Base-by-base conservation (phyloP, 1,140 invertebrate species). In the Polyergus mexicanus region DNA sequence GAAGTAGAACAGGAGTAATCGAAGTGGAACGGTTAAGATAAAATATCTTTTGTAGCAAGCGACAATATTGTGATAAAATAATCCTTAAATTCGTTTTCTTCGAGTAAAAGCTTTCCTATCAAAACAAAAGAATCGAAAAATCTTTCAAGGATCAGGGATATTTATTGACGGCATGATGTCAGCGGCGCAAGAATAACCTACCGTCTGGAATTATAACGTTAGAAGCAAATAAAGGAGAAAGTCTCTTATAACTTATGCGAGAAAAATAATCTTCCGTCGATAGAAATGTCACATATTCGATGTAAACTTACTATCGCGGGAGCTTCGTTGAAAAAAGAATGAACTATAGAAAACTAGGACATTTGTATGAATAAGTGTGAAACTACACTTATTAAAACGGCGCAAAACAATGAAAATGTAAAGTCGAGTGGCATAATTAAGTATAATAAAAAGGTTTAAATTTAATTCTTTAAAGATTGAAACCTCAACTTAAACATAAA, bases 191-290 rank as follows among this genome's bases (percentile, higher is more conserved):
- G 35, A 80, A 80, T 80, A 80, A 32, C 47, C 35, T 47, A 32
- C 35, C 35, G 38, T 80, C 51, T 41, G 41, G 16, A 10, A 80
- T 69, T 56, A 69, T 58, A 41, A 58, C 22, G 63, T 69, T 6
- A 19, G 60, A 11, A 16, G 62, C 13, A 80, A 80, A 69, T 69
- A 58, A 80, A 69, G 65, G 77, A 80, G 77, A 80, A 80, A 80
- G 77, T 80, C 32, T 60, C 77, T 68, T 56, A 22, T 35, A 28
- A 69, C n/a, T 66, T 76, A 58, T 28, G 74, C 25, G 19, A 16
- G 56, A 28, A n/a, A 51, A 66, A 25, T 38, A 47, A 80, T 77
- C 41, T 65, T 77, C 58, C 63, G 62, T 78, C n/a, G 44, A 54
- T 78, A 47, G 58, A 66, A 44, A 16, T 25, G 65, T 22, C 58